A percentile compares a stretch with the other conserved stretches of the same genome.
Conservation (phyloP, 1,140 invertebrate genomes). For the Papilio dardanus region DNA sequence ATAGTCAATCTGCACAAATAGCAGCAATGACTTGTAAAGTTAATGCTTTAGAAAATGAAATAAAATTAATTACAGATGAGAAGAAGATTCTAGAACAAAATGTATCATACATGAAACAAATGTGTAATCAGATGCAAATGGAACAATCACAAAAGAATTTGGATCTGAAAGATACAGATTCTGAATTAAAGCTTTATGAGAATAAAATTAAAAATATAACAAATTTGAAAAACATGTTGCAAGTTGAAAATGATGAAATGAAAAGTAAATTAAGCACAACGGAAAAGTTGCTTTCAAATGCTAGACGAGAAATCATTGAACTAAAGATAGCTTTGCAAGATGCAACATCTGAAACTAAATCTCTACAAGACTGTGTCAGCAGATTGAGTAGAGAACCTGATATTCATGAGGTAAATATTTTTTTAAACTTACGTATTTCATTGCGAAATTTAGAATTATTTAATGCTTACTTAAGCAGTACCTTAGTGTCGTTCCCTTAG, state of each 20-base stretch:
- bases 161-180: constrained; percentile 62
- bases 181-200: constrained; percentile 77
- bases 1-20: constrained; percentile 73
- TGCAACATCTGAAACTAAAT: constrained; percentile 76
- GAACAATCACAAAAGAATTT: constrained; percentile 57
- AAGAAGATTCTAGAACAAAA: constrained; percentile 76
- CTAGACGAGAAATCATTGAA: constrained; percentile 77
- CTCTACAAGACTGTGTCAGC: constrained; percentile 67
- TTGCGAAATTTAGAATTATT: background rate
- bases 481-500: no score
- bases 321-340: constrained; percentile 79
- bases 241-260: constrained; percentile 63
- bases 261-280: constrained; percentile 68
- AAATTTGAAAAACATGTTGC: constrained; percentile 66
- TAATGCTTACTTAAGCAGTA: background rate
- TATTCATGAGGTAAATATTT: constrained; percentile 56
- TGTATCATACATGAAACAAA: constrained; percentile 75
- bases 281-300: constrained; percentile 74
- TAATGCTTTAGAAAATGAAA: constrained; percentile 73
- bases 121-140: constrained; percentile 72
- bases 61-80: constrained; percentile 72
- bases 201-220: constrained; percentile 72
- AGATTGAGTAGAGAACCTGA: constrained; percentile 58
- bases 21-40: constrained; percentile 72
- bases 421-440: constrained; percentile 39